phyloP scores from a whole-genome alignment of 1,140 invertebrate genomes.

The Ericerus pela region DNA sequence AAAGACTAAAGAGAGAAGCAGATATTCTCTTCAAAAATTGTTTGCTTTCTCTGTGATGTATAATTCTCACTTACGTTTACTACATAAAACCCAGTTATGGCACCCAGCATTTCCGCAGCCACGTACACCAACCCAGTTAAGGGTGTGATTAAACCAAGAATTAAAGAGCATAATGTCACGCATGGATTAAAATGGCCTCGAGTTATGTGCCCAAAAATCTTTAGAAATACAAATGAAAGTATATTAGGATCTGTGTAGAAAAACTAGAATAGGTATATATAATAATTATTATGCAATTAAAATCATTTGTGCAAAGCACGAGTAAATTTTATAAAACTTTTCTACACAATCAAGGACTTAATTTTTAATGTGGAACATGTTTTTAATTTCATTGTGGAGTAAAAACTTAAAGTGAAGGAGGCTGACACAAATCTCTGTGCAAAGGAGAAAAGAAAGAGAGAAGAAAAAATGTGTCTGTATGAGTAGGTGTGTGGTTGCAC shows the following conservation, averaged over 20 bases:
- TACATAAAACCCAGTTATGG: background rate
- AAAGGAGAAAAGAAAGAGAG: too few species aligned
- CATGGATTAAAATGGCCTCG: slow-evolving; percentile 36
- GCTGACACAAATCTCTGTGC: too few species aligned
- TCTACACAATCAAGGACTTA: too few species aligned
- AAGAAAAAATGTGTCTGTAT: too few species aligned
- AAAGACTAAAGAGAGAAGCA: slow-evolving; percentile 2
- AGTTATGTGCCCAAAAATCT: slow-evolving; percentile 29
- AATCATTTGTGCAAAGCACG: too few species aligned
- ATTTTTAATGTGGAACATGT: too few species aligned
- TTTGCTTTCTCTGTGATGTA: background rate
- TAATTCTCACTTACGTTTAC: background rate
- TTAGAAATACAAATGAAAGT: too few species aligned
- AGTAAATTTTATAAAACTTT: too few species aligned
- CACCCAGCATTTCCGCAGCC: background rate
- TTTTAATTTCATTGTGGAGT: too few species aligned
- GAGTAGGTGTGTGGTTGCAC: too few species aligned
- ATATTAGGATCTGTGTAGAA: background rate
- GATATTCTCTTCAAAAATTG: background rate
- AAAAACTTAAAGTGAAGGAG: too few species aligned
- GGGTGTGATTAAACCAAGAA: background rate
- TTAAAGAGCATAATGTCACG: slow-evolving; percentile 28
- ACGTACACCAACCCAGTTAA: background rate
- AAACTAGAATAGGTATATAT: background rate
- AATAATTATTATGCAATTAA: too few species aligned